Conservation (phyloP, 2,888 invertebrate genomes). For the Amphiduros pacificus region DNA sequence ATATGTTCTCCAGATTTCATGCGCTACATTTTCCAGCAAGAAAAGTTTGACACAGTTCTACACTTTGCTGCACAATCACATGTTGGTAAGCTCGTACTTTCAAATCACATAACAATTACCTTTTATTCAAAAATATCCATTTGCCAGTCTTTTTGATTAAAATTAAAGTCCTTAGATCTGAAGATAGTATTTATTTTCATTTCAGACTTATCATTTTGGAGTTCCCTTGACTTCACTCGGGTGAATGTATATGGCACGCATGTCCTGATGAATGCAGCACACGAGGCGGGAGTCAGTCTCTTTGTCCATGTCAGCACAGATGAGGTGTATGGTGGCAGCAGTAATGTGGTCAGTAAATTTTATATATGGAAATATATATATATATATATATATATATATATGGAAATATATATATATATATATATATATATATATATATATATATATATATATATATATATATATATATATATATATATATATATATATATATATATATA, state of each 20-base stretch:
- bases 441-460: neutral
- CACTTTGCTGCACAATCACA: slow-evolving; percentile 41
- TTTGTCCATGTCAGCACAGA: slow-evolving; percentile 46
- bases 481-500: neutral
- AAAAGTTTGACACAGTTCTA: slow-evolving; percentile 33
- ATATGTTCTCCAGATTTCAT: slow-evolving; percentile 36
- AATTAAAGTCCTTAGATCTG: neutral
- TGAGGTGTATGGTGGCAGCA: slow-evolving; percentile 55
- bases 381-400: neutral
- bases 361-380: neutral
- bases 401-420: neutral
- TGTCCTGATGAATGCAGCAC: slow-evolving; percentile 35
- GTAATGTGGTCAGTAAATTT: neutral
- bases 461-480: neutral
- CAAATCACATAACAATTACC: too few species aligned
- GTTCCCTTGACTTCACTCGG: slow-evolving; percentile 36
- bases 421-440: neutral
- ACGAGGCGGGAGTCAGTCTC: slow-evolving; percentile 29
- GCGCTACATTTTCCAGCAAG: slow-evolving; percentile 31
- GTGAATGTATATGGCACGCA: slow-evolving; percentile 39
- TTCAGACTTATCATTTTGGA: slow-evolving; percentile 36
- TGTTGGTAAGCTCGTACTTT: slow-evolving; percentile 32
- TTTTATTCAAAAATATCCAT: too few species aligned
- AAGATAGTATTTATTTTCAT: neutral
- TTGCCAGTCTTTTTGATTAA: too few species aligned